Percentiles rank a stretch among this genome's conserved stretches.
Conservation (phyloP, 1,140 invertebrate species). For the Hermetia illucens region DNA sequence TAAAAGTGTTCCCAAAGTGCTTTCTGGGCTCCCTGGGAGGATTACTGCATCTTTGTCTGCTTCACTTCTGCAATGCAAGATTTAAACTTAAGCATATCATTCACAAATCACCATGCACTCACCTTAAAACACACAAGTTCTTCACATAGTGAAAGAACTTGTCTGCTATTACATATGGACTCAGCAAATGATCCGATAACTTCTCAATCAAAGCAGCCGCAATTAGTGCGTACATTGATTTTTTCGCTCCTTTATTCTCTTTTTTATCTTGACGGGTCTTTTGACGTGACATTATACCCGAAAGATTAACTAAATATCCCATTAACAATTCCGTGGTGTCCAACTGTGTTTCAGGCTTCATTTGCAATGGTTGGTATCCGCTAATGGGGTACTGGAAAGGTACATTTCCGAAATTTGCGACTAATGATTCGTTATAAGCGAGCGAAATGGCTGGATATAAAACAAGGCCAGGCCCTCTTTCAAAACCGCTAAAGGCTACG, state of each 20-base stretch:
- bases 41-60: constrained; percentile 4
- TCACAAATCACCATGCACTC: neutral
- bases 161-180: constrained; percentile 40
- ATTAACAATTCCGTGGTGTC: constrained; percentile 39
- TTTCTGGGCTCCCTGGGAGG: constrained; percentile 14
- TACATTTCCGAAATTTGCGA: constrained; percentile 64
- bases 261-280: constrained; percentile 3
- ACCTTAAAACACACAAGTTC: constrained; percentile 17
- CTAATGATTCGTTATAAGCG: constrained; percentile 56
- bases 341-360: constrained; percentile 37
- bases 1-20: constrained; percentile 17
- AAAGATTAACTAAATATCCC: constrained; percentile 40
- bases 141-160: constrained; percentile 36
- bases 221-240: constrained; percentile 34
- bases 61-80: constrained; percentile 2
- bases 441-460: constrained; percentile 69
- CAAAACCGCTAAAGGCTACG: constrained; percentile 55
- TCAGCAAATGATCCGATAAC: constrained; percentile 37
- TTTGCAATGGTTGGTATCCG: constrained; percentile 52
- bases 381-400: constrained; percentile 55
- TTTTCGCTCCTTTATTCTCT: constrained; percentile 19
- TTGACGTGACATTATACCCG: constrained; percentile 29
- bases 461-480: constrained; percentile 51
- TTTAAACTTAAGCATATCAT: neutral
- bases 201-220: constrained; percentile 37